These are phyloP conservation scores for Lagodon rhomboides DNA, from an alignment of 2,797 vertebrate genomes.

Conservation along the genomic window DNA sequence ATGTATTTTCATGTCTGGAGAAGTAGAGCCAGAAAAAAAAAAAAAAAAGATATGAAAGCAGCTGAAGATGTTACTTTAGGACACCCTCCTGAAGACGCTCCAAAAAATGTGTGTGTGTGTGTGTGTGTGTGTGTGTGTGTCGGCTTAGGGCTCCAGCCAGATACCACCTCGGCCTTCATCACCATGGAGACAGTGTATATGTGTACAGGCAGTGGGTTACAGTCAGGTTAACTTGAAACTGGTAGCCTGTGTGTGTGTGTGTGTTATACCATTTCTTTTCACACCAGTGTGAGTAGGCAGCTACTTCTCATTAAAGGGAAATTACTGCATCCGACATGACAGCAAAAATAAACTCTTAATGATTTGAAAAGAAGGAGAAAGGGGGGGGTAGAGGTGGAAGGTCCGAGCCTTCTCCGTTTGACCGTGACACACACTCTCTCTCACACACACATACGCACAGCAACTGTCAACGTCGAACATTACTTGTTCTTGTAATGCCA, in stretches of 20 bases:
- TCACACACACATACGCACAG: not conserved
- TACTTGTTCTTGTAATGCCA: constrained; percentile 2
- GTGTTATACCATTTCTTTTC: constrained; percentile 11
- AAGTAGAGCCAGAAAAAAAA: constrained; percentile 12
- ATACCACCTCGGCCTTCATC: constrained; percentile 48
- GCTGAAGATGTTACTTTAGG: constrained; percentile 51
- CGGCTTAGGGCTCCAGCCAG: constrained; percentile 33
- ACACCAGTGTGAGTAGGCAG: constrained; percentile 17
- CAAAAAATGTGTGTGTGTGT: constrained; percentile 11
- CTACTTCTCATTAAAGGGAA: constrained; percentile 46
- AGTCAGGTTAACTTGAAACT: constrained; percentile 33
- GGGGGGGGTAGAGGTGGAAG: not conserved
- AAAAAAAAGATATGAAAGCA: constrained; percentile 38
- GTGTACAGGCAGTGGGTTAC: constrained; percentile 6
- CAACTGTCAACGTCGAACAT: constrained; percentile 21
- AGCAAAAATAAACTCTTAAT: constrained; percentile 26
- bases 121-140: constrained; percentile 13
- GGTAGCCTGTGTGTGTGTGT: constrained; percentile 5
- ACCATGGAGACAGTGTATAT: constrained; percentile 40
- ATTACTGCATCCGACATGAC: constrained; percentile 28
- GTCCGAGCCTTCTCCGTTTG: not conserved
- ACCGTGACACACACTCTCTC: not conserved
- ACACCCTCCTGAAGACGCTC: constrained; percentile 39
- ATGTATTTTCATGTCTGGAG: constrained; percentile 48
- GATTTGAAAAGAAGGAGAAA: not conserved